phyloP scores from a whole-genome alignment of 2,888 invertebrate species.

The Ectemnius continuus region DNA sequence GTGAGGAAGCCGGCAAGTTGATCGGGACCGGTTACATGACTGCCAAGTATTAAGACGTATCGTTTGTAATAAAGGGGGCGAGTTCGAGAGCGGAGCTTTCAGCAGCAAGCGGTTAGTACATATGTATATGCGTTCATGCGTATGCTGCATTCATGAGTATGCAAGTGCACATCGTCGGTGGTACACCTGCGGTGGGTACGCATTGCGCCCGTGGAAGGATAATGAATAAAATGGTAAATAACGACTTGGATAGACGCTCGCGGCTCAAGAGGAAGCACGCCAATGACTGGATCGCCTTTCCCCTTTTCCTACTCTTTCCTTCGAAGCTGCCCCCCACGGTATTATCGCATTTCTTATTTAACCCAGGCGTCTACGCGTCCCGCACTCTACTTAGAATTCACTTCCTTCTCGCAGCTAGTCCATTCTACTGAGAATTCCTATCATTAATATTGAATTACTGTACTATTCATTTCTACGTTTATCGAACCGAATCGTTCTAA shows the following conservation, averaged over 20 bases:
- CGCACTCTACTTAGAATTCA: not conserved
- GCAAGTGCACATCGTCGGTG: not conserved
- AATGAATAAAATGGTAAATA: constrained; percentile 65
- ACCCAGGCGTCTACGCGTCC: constrained; percentile 37
- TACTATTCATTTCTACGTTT: too few relatives aligned
- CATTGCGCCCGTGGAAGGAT: constrained; percentile 46
- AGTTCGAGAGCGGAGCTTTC: not conserved
- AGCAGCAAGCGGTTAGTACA: too few relatives aligned
- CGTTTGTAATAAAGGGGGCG: too few relatives aligned
- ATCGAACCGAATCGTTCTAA: too few relatives aligned
- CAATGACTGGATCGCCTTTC: constrained; percentile 31
- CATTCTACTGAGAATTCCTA: too few relatives aligned
- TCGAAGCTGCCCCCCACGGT: constrained; percentile 26
- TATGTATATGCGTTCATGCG: not conserved
- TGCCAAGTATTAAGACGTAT: too few relatives aligned
- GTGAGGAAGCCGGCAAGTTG: too few relatives aligned
- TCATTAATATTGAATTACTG: too few relatives aligned
- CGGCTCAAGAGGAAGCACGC: constrained; percentile 33
- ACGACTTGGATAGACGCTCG: constrained; percentile 48
- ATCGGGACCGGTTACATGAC: too few relatives aligned
- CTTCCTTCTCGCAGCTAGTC: too few relatives aligned
- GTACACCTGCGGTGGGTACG: constrained; percentile 6
- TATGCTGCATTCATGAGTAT: not conserved
- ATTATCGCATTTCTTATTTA: constrained; percentile 67
- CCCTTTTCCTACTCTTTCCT: constrained; percentile 4